phyloP scores from a whole-genome alignment of 92 coral and sea anemone genomes.

The Virgularia gustaviana region DNA sequence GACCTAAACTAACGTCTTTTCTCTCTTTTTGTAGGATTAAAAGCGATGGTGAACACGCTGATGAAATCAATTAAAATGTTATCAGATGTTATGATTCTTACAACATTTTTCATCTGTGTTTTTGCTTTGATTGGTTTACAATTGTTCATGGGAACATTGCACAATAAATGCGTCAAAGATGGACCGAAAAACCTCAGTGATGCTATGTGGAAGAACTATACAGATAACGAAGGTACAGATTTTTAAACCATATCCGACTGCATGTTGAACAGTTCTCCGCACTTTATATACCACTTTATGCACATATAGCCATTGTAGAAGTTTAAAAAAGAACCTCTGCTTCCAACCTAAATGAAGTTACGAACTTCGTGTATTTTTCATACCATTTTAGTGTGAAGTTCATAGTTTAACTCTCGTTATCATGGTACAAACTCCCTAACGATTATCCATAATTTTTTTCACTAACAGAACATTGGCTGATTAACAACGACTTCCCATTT shows the following conservation, averaged over 20 bases:
- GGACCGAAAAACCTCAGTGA: constrained; percentile 41
- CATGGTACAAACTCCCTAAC: too few relatives aligned
- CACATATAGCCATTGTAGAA: too few relatives aligned
- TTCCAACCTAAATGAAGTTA: too few relatives aligned
- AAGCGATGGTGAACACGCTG: constrained; percentile 99
- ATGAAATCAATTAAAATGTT: constrained; percentile 97
- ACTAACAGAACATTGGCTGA: constrained; percentile 12
- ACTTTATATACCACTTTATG: too few relatives aligned
- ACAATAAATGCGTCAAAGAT: constrained; percentile 66
- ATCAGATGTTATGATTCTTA: constrained; percentile 95
- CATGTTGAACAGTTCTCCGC: too few relatives aligned
- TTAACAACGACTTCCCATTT: constrained; percentile 25
- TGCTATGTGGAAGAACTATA: constrained; percentile 19
- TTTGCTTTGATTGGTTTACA: constrained; percentile 98
- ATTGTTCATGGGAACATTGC: constrained; percentile 83
- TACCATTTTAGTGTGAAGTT: too few relatives aligned
- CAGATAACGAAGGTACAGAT: constrained; percentile 53
- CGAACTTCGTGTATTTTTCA: too few relatives aligned
- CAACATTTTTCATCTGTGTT: constrained; percentile 91
- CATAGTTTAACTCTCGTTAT: too few relatives aligned
- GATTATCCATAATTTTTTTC: neutral
- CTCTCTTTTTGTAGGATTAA: constrained; percentile 64
- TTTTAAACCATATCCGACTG: too few relatives aligned
- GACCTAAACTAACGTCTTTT: too few relatives aligned
- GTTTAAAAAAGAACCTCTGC: too few relatives aligned